These are phyloP conservation scores for Cephalopachus bancanus DNA, from an alignment of 2,797 vertebrate species.

Conservation along the genomic window DNA sequence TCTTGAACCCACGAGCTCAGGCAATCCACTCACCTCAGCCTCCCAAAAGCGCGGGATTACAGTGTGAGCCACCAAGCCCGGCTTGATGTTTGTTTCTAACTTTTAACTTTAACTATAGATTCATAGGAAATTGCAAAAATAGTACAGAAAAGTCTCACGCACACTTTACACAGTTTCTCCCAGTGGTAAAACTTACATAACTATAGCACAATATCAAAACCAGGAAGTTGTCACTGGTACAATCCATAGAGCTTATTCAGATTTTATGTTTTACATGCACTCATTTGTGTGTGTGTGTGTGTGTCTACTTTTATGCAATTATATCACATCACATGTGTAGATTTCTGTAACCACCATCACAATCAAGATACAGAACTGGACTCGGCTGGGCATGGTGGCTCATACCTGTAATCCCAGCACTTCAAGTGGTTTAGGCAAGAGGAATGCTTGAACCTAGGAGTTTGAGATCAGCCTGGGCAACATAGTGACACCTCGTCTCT, in stretches of 20 bases:
- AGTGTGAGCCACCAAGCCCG: too few relatives aligned
- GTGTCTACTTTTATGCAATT: not conserved
- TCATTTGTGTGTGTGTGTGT: not conserved
- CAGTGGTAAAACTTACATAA: not conserved
- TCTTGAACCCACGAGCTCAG: too few relatives aligned
- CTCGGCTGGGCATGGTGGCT: too few relatives aligned
- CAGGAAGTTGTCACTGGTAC: not conserved
- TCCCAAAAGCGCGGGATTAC: too few relatives aligned
- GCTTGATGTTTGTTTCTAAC: not conserved
- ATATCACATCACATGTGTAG: not conserved
- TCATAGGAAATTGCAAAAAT: not conserved
- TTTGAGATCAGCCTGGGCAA: too few relatives aligned
- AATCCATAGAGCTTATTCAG: not conserved
- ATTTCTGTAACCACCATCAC: not conserved
- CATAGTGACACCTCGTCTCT: too few relatives aligned
- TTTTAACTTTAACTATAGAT: not conserved
- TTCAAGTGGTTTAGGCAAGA: too few relatives aligned
- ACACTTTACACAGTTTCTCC: not conserved
- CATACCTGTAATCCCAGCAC: too few relatives aligned
- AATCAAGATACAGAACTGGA: not conserved
- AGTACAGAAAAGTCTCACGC: not conserved
- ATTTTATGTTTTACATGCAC: not conserved
- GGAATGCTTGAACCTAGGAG: too few relatives aligned
- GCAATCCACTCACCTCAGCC: too few relatives aligned
- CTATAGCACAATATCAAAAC: not conserved